These are phyloP conservation scores for Podilymbus podiceps DNA, from an alignment of 2,113 vertebrate species.

Conservation along the genomic window DNA sequence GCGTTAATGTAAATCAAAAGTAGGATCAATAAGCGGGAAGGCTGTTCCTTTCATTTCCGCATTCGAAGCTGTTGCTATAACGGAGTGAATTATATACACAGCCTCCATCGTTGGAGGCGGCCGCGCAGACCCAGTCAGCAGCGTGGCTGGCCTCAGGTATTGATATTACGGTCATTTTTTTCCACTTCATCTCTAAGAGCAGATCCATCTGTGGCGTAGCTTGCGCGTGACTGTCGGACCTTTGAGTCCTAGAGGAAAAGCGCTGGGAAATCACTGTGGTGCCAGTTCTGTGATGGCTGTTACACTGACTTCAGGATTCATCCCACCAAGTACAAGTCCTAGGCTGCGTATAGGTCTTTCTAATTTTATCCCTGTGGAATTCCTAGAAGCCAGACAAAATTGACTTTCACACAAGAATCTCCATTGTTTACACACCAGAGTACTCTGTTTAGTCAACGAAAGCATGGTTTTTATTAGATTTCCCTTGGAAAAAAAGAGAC, in stretches of 20 bases:
- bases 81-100: accelerated
- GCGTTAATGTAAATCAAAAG: not conserved
- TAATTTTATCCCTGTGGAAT: constrained; percentile 14
- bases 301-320: not conserved
- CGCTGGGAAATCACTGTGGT: accelerated
- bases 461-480: not conserved
- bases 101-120: accelerated
- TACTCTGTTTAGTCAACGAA: not conserved
- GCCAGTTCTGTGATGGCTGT: not conserved
- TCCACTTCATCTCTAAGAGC: not conserved
- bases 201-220: not conserved
- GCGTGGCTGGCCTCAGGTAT: not conserved
- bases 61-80: not conserved
- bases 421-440: constrained; percentile 1
- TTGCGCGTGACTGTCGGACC: not conserved
- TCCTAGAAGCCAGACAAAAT: constrained; percentile 15
- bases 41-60: not conserved
- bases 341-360: not conserved
- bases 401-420: constrained; percentile 40
- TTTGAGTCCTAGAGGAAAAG: not conserved
- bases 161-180: not conserved
- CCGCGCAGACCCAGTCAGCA: not conserved
- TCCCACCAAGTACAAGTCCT: not conserved
- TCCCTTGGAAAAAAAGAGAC: not conserved
- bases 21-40: not conserved